Conservation (phyloP, 53 echinoderm and acorn worm genomes). For the Mesocentrotus franciscanus region DNA sequence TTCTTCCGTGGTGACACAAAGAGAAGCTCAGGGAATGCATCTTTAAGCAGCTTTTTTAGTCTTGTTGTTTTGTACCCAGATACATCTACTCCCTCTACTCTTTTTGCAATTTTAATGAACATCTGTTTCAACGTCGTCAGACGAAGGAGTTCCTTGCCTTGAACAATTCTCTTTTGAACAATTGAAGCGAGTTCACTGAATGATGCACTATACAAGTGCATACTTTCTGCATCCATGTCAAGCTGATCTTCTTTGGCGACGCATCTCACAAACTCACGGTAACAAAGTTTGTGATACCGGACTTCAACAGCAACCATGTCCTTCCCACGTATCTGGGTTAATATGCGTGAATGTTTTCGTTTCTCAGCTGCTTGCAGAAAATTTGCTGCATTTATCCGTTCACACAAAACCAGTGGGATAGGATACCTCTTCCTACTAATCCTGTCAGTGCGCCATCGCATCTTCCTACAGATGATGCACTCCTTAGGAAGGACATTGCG, state of each 20-base stretch:
- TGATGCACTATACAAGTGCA: not conserved
- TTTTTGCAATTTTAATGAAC: not conserved
- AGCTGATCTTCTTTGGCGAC: not conserved
- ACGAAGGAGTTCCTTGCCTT: not conserved
- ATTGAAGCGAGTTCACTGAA: not conserved
- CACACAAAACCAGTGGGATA: conserved; percentile 26
- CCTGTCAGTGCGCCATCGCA: not conserved
- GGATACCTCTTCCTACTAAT: conserved; percentile 25
- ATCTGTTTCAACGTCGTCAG: not conserved
- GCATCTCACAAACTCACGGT: conserved; percentile 1
- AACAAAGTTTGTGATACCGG: conserved; percentile 56
- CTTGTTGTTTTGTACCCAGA: not conserved
- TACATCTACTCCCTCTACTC: not conserved
- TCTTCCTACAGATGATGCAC: conserved; percentile 25
- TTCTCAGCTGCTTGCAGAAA: conserved; percentile 58
- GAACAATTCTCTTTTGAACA: not conserved
- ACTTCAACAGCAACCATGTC: conserved; percentile 72
- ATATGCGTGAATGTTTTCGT: conserved; percentile 50
- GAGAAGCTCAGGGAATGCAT: not conserved
- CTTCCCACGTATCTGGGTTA: conserved; percentile 60
- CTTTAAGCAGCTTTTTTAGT: not conserved
- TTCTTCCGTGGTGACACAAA: not conserved
- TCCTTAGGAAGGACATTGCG: not conserved
- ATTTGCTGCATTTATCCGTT: conserved; percentile 37
- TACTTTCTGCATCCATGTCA: not conserved